A percentile compares a stretch with the other conserved stretches of the same genome.
These are phyloP conservation scores for Promerops cafer DNA, from an alignment of 2,113 vertebrate species.

Conservation along the genomic window DNA sequence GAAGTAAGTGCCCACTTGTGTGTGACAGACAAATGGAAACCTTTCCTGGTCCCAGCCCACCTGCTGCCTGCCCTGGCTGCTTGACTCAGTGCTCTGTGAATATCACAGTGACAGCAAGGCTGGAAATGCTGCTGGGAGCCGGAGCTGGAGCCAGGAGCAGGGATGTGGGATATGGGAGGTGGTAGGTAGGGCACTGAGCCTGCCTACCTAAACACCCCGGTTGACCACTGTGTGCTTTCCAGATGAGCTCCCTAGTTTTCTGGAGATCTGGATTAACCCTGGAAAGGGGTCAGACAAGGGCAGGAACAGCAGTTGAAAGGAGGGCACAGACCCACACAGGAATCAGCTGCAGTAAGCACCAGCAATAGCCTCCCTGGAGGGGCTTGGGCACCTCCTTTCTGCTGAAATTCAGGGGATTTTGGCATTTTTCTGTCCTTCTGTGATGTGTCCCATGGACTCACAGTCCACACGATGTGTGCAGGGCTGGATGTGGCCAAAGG, in stretches of 20 bases:
- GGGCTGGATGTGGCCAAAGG: not conserved
- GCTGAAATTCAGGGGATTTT: not conserved
- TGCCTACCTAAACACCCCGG: not conserved
- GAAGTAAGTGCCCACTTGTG: constrained; percentile 6
- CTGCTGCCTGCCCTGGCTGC: not conserved
- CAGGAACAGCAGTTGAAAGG: not conserved
- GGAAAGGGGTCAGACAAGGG: not conserved
- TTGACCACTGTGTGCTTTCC: not conserved
- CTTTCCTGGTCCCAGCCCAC: not conserved
- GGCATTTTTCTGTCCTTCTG: not conserved
- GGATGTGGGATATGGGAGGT: not conserved
- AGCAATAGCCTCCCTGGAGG: rapidly evolving
- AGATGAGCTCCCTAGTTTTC: not conserved
- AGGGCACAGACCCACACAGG: not conserved
- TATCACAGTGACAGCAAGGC: not conserved
- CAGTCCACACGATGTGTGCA: rapidly evolving
- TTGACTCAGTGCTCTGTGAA: constrained; percentile 39
- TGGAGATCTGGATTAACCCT: not conserved
- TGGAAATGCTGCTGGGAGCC: not conserved
- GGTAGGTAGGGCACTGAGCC: not conserved
- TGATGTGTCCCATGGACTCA: not conserved
- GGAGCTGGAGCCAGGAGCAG: not conserved
- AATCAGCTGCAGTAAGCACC: not conserved
- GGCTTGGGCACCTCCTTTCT: not conserved
- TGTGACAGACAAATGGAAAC: not conserved